A percentile compares a stretch with the other conserved stretches of the same genome.
Conservation (phyloP, 2,888 invertebrate genomes). For the Eurytoma adleriae region DNA sequence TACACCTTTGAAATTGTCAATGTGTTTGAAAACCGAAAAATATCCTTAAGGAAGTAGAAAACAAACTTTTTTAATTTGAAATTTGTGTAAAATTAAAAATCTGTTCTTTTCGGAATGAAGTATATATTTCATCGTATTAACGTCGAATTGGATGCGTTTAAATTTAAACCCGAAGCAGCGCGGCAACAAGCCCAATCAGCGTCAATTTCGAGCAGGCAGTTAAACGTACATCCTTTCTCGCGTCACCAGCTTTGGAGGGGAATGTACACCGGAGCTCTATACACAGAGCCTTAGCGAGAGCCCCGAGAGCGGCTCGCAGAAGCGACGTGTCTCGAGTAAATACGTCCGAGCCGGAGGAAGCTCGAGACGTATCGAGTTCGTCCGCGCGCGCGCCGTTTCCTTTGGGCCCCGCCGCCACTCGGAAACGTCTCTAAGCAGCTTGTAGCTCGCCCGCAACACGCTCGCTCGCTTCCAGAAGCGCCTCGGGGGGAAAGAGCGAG, state of each 20-base stretch:
- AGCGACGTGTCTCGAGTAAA: slow-evolving; percentile 45
- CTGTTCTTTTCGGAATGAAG: neutral
- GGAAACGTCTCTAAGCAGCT: slow-evolving; percentile 36
- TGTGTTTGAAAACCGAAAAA: no score
- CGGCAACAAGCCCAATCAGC: no score
- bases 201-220: no score
- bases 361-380: slow-evolving; percentile 28
- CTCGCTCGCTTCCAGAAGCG: neutral
- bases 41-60: no score
- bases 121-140: neutral
- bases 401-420: neutral
- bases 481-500: neutral
- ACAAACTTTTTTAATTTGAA: no score
- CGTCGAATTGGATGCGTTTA: neutral
- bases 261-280: no score
- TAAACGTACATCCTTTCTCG: no score
- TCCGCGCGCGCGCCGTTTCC: slow-evolving; percentile 23
- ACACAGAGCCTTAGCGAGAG: no score
- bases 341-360: slow-evolving; percentile 35
- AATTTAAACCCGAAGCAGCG: neutral
- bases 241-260: no score
- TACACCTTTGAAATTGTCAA: no score
- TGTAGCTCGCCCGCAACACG: slow-evolving; percentile 1
- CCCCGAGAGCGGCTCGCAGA: neutral
- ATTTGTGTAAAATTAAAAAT: no score